These are phyloP conservation scores for Himalopsyche kuldschensis DNA, from an alignment of 2,888 invertebrate species.

Conservation along the genomic window DNA sequence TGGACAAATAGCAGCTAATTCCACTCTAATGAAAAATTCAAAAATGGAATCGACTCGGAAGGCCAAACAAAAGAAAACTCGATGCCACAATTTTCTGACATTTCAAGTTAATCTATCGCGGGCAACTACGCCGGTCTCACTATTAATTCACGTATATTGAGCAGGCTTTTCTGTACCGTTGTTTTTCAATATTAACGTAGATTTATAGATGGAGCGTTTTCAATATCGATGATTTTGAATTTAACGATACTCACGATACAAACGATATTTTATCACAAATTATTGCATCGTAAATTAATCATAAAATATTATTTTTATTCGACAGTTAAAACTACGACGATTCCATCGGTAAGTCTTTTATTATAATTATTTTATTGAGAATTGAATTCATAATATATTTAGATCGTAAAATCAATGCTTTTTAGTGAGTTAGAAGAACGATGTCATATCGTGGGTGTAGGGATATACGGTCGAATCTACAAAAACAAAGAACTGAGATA, in stretches of 20 bases:
- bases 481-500: too few relatives aligned
- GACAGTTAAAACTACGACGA: background rate
- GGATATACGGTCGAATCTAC: too few relatives aligned
- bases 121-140: background rate
- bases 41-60: background rate
- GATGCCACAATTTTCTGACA: background rate
- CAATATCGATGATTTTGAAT: background rate
- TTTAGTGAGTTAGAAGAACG: too few relatives aligned
- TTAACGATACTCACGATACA: background rate
- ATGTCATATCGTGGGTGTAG: too few relatives aligned
- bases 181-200: background rate
- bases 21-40: background rate
- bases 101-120: background rate
- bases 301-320: background rate
- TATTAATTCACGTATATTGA: background rate
- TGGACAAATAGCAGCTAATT: background rate
- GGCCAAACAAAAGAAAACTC: background rate
- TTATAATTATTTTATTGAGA: background rate
- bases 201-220: background rate
- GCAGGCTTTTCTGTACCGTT: background rate
- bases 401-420: too few relatives aligned
- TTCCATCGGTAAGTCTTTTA: background rate
- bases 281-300: background rate
- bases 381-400: too few relatives aligned
- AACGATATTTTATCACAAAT: background rate